Base-by-base conservation (phyloP, 1,140 invertebrate species). In the Tyrophagus putrescentiae region DNA sequence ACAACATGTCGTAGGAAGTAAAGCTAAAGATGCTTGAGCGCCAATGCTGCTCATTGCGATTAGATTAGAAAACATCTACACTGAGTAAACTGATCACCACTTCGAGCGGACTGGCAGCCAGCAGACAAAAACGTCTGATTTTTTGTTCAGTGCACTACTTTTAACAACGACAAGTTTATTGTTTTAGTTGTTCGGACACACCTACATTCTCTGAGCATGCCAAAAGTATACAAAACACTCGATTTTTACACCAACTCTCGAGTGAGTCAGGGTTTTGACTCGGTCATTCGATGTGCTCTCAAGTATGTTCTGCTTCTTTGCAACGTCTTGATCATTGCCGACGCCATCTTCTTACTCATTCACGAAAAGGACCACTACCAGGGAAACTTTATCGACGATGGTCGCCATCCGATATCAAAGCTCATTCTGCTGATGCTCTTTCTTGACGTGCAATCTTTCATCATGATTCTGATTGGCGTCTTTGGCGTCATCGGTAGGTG, bases 341-440 rank as follows among this genome's bases (percentile, higher is more conserved):
- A 57, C 28, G 56, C 56, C 31, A 57, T 57, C 16, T 57, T 57
- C 21, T 25, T 57, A n/a, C 31, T 57, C 33, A 57, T 57, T 18
- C 18, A 29, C 7, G 56, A 57, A 41, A 57, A 57, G 44, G 56
- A 57, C 31, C 25, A 16, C 7, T 57, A 57, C 27, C 56, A 57
- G 29, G 56, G 56, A 7, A 39, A 57, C 21, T 57, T 57, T 41
- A 57, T 57, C 33, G n/a, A n/a, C n/a, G 56, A 52, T 5, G 56
- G 56, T 11, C 56, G 56, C 7, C 56, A 57, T 23, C 33, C 29
- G 6, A 39, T 57, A 9, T 57, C 56, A 9, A 48, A 33, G 25
- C 44, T 33, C 21, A 23, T 57, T 5, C 7, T 52, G 28, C 9
- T 57, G 9, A 57, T 57, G 56, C 32, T 57, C 33, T 52, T 6